Evolutionary conservation across 30 jellyfish, hydroid and myxozoan genomes (phyloP).

Genomic region (Aurelia sp.): DNA sequence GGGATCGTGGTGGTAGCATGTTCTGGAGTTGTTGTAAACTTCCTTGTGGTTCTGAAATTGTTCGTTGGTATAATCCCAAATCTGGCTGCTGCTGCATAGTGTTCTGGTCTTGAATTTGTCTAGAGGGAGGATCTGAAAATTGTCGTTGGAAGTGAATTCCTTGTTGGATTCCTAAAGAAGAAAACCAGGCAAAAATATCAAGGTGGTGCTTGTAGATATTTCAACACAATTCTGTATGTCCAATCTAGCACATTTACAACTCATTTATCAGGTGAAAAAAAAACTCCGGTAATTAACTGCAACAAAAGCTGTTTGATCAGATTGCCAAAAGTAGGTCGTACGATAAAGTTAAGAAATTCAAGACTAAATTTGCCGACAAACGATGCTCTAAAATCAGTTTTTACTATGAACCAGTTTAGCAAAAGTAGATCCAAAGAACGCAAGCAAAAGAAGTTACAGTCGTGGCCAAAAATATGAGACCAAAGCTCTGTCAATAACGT

Average conservation of each 20-base stretch:
- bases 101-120: constrained; percentile 42
- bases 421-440: too few relatives aligned
- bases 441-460: too few relatives aligned
- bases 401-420: too few relatives aligned
- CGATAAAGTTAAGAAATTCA: too few relatives aligned
- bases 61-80: constrained; percentile 65
- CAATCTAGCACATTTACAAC: neutral
- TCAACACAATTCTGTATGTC: neutral
- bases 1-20: constrained; percentile 73
- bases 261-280: too few relatives aligned
- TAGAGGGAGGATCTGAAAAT: constrained; percentile 62
- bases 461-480: too few relatives aligned
- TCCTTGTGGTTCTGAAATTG: constrained; percentile 73
- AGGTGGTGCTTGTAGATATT: neutral
- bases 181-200: neutral
- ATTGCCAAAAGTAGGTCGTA: too few relatives aligned
- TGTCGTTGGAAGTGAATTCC: constrained; percentile 51
- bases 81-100: constrained; percentile 66
- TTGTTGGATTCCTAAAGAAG: constrained; percentile 46
- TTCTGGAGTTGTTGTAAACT: constrained; percentile 74
- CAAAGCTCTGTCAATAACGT: too few relatives aligned
- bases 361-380: too few relatives aligned
- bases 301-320: too few relatives aligned
- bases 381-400: too few relatives aligned
- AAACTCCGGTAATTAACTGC: too few relatives aligned